Percentiles rank a stretch among this genome's conserved stretches.
Conservation (phyloP, 2,888 invertebrate genomes). For the Polylopha cassiicola region DNA sequence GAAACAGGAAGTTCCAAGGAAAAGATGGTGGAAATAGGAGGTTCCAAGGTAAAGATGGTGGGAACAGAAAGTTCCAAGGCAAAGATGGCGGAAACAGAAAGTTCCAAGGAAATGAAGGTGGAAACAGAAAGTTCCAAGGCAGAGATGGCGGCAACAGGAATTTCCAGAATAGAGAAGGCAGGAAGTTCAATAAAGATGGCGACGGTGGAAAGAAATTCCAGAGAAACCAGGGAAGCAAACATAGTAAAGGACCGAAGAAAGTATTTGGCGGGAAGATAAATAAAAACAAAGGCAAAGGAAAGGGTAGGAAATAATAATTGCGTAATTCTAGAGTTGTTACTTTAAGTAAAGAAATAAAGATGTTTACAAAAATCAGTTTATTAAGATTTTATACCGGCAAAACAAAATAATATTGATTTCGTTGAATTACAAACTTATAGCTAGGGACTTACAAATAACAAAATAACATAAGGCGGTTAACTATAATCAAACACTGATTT, state of each 20-base stretch:
- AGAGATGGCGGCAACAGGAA: constrained; percentile 27
- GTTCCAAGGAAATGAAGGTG: constrained; percentile 14
- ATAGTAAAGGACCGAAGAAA: constrained; percentile 38
- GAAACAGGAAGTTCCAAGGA: constrained; percentile 22
- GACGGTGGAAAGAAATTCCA: constrained; percentile 31
- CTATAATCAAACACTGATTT: no score
- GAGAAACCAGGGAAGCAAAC: constrained; percentile 31
- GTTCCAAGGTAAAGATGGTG: constrained; percentile 27
- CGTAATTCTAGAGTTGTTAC: not conserved
- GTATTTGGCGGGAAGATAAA: constrained; percentile 64
- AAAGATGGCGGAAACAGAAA: constrained; percentile 25
- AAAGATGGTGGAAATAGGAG: constrained; percentile 35
- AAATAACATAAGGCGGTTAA: not conserved
- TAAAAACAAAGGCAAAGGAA: constrained; percentile 50
- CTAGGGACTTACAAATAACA: constrained; percentile 1
- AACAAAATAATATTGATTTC: constrained; percentile 6
- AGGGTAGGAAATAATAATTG: constrained; percentile 37
- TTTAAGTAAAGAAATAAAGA: constrained; percentile 10
- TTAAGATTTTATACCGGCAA: constrained; percentile 11
- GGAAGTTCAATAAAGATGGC: constrained; percentile 26
- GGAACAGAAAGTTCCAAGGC: constrained; percentile 13
- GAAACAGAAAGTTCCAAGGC: constrained; percentile 23
- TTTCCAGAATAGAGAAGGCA: constrained; percentile 30
- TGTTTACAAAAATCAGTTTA: constrained; percentile 18
- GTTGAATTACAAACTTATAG: constrained; percentile 15